A percentile compares a stretch with the other conserved stretches of the same genome.
Conservation (phyloP, 2,888 invertebrate genomes). For the Conistra vaccinii region DNA sequence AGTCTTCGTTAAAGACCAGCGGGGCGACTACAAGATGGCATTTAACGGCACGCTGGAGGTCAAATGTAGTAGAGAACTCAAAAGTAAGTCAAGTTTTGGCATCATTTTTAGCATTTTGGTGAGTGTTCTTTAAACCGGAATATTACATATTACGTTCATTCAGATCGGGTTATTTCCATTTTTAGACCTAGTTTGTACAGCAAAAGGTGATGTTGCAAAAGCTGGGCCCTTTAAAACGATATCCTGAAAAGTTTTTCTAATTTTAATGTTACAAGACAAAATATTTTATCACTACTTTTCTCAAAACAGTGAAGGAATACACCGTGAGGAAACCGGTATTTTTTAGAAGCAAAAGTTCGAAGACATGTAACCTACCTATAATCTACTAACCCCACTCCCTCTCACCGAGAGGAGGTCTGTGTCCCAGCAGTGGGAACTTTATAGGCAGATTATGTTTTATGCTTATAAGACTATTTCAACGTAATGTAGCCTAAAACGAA, state of each 20-base stretch:
- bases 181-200: too few species aligned
- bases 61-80: constrained; percentile 98
- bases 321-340: too few species aligned
- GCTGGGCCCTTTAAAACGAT: background rate
- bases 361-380: too few species aligned
- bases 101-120: background rate
- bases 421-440: too few species aligned
- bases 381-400: too few species aligned
- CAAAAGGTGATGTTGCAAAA: background rate
- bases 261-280: too few species aligned
- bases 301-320: too few species aligned
- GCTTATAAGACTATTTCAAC: too few species aligned
- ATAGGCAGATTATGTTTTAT: too few species aligned
- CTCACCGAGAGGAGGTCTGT: too few species aligned
- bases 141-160: background rate
- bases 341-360: too few species aligned
- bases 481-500: background rate
- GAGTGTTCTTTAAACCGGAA: background rate
- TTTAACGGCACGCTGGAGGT: constrained; percentile 99
- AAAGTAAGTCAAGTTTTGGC: constrained; percentile 89
- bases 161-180: background rate
- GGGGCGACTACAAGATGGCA: constrained; percentile 98
- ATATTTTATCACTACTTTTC: too few species aligned
- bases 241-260: background rate
- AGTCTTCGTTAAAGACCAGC: constrained; percentile 97